Percentiles rank a stretch among this genome's conserved stretches.
Evolutionary conservation across 1,140 invertebrate genomes (phyloP).

Genomic region (Pantala flavescens): DNA sequence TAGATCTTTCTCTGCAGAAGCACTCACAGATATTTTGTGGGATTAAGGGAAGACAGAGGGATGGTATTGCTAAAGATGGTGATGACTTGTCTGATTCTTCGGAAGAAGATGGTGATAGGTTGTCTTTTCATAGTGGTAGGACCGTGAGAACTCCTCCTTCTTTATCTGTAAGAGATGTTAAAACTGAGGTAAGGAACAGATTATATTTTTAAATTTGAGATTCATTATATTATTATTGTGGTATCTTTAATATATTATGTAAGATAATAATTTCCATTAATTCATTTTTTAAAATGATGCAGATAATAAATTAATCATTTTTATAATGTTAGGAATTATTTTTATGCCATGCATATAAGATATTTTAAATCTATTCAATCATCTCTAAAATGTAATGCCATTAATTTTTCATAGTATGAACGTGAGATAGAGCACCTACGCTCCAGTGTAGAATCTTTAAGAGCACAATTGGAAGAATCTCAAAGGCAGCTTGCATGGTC

Average conservation of each 20-base stretch:
- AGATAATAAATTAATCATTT: no score
- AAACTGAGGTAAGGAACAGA: background rate
- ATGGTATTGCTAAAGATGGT: background rate
- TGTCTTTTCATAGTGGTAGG: background rate
- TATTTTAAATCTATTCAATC: background rate
- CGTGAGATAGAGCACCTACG: slow-evolving; percentile 69
- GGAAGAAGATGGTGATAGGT: background rate
- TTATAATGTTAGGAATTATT: no score
- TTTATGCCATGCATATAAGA: no score
- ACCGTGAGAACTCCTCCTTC: background rate
- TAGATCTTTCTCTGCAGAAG: background rate
- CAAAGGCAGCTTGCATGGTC: slow-evolving; percentile 28
- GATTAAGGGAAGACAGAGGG: background rate
- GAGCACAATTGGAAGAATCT: slow-evolving; percentile 49
- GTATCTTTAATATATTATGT: background rate
- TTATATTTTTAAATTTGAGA: background rate
- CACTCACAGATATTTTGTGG: background rate
- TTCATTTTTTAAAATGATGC: no score
- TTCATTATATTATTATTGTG: background rate
- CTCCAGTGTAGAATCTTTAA: slow-evolving; percentile 59
- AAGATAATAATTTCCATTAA: no score
- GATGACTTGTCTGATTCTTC: background rate
- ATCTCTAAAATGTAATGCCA: background rate
- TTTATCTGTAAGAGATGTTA: background rate
- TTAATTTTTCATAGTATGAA: slow-evolving; percentile 42